Base-by-base conservation (phyloP, 2,888 invertebrate species). In the Zaprionus lineosus region DNA sequence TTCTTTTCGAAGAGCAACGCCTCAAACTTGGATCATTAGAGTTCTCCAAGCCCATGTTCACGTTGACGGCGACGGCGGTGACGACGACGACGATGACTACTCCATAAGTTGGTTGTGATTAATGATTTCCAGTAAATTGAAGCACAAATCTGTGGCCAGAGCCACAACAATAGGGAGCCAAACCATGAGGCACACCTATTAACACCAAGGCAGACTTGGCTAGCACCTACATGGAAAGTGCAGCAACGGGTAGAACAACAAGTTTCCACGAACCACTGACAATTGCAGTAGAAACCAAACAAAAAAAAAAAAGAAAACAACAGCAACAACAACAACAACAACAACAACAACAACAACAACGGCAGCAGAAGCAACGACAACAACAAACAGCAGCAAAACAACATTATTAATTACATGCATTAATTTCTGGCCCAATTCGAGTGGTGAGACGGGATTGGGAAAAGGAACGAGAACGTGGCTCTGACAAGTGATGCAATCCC, bases 271-370 rank as follows among this genome's bases (percentile, higher is more conserved):
- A 58, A 64, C 24, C 68, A 59, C 59, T 47, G 58, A 67, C 82
- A 77, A 72, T 64, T 57, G 59, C 62, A 64, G 33, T 11, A 16
- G 36, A 33, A 31, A 41, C 9, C 15, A 48, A 18, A 11, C 29
- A 19, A 19, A 3, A 19, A 19, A 3, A 51, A 55, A 14, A 50
- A 16, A 5, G 3, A 33, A n/a, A 55, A 50, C 67, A 65, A 62
- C 57, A 78, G 86, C 86, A 82, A 86, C 84, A 86, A 82, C 84
- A 84, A 77, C 82, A 68, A n/a, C n/a, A n/a, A n/a, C n/a, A n/a
- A n/a, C 46, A 48, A 43, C 43, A 60, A 44, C 57, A 55, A 41
- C 19, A 46, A 24, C 61, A 61, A 34, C 76, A 50, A 37, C 55
- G 61, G 18, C 55, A 53, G 18, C 53, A 15, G 7, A 5, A 41